Evolutionary conservation across 2,888 invertebrate species (phyloP), one percentile per base, ranked within the genome.

Genomic region (Agrochola macilenta): DNA sequence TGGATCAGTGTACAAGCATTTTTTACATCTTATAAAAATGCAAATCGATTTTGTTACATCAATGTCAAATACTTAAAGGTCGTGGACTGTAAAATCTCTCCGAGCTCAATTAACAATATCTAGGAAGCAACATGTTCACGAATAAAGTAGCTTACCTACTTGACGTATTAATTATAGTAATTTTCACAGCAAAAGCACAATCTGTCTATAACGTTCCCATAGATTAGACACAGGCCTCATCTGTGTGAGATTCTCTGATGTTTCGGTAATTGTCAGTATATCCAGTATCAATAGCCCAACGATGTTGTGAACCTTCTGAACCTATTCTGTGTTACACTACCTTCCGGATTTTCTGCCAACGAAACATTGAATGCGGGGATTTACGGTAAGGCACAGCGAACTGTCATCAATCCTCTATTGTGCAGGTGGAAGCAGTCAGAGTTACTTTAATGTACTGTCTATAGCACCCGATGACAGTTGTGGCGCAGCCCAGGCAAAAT

Each of bases 301-400:
- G 20, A 52, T 46, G n/a, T 5, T 0, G 30, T 68, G 5, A 11
- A 61, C 66, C 65, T 84, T 84, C 81, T 84, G 75, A 12, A 1
- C 4, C 5, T 14, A 30, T 30, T 57, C n/a, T 73, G 39, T 52
- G 9, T 9, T 12, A 35, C 11, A 0, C 2, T 39, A 54, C 66
- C 39, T 66, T 64, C 46, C 52, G 70, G 60, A 74, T 78, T 77
- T 81, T 75, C 74, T 14, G 30, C 71, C 78, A 20, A 76, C 73
- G 87, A 86, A 88, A 89, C 88, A 88, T 87, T 92, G 90, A 92
- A 93, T 92, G 87, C 83, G 78, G 79, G 84, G 90, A 91, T 91
- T 93, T 92, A 91, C 88, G 88, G 85, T 85, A 89, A 90, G 91
- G 90, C 89, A 69, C 80, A 66, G 69, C 39, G 66, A 76, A 91